These are phyloP conservation scores for Heliopora coerulea DNA, from an alignment of 92 coral and sea anemone species.

Conservation along the genomic window DNA sequence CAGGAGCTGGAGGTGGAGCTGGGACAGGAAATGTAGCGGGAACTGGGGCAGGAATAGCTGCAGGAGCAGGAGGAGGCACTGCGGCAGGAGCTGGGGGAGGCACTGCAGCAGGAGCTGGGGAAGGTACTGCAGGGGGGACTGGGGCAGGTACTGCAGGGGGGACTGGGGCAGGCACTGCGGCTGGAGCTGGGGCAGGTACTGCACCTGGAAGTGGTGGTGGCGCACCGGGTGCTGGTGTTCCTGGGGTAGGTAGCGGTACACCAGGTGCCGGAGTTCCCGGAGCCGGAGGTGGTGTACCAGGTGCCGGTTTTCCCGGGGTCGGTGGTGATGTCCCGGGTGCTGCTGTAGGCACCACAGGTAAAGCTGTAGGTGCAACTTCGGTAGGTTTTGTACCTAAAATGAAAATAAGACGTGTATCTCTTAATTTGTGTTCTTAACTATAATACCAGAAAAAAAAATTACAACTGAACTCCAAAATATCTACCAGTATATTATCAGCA, in stretches of 20 bases:
- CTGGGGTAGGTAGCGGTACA: not conserved
- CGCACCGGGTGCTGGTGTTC: not conserved
- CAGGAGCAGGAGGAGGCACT: not conserved
- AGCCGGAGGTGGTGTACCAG: slow-evolving; percentile 9
- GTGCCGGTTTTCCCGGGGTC: not conserved
- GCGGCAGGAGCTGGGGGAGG: not conserved
- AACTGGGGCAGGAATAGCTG: not conserved
- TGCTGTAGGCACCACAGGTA: too few relatives aligned
- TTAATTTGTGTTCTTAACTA: too few relatives aligned
- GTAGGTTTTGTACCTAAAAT: not conserved
- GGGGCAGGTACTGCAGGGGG: not conserved
- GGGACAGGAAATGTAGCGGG: not conserved
- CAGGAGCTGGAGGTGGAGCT: too few relatives aligned
- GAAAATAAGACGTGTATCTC: not conserved
- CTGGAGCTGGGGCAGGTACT: not conserved
- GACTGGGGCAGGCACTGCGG: not conserved
- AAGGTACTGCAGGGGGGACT: not conserved
- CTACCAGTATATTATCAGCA: too few relatives aligned
- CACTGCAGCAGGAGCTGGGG: not conserved
- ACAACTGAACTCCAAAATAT: too few relatives aligned
- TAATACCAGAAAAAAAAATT: too few relatives aligned
- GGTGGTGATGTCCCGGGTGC: not conserved
- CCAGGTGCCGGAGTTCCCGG: slow-evolving; percentile 1
- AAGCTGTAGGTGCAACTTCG: too few relatives aligned
- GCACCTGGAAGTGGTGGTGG: not conserved